Evolutionary conservation across 2,113 vertebrate species (phyloP), one percentile per base, ranked within the genome.

Genomic region (Corythoichthys haematopterus): DNA sequence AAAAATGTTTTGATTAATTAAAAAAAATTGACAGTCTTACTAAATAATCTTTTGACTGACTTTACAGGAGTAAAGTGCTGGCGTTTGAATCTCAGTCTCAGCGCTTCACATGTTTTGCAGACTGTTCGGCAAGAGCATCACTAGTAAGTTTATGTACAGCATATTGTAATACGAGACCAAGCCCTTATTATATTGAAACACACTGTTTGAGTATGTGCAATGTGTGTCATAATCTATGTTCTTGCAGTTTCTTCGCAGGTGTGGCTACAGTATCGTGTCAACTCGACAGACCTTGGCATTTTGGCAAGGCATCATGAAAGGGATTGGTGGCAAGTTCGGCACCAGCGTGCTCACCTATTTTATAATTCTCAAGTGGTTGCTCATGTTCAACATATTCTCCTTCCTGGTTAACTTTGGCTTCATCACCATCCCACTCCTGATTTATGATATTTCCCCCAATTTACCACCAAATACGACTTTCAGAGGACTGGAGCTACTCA

Each of bases 321-420:
- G 93, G 82, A 94, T 99, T 0, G 92, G 94, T 0, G 92, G 95
- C 36, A 86, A 86, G 56, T 99, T 98, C 33, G 97, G 97, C 78
- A 94, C 95, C 78, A 93, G 96, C 0, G 93, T 99, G 45, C 92
- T 96, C 51, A 93, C 94, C 64, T 99, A 98, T 57, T 99, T 99
- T 76, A 70, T 90, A 65, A 98, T 99, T 72, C 90, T 99, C 71
- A 94, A 87, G 58, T 99, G 96, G 97, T 89, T 99, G 43, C 84
- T 98, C 67, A 87, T 91, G 85, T 95, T 99, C 80, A 98, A 98
- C 83, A 20, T 97, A 47, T 93, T 97, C 87, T 94, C 92, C 0
- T 95, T 98, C 84, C 56, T 98, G 43, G 74, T 98, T 81, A 99
- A 95, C 90, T 96, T 98, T 69, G 81, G 95, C 78, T 98, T 99